A percentile compares a stretch with the other conserved stretches of the same genome.
phyloP scores from a whole-genome alignment of 2,888 invertebrate species.

The Petrolisthes manimaculis region DNA sequence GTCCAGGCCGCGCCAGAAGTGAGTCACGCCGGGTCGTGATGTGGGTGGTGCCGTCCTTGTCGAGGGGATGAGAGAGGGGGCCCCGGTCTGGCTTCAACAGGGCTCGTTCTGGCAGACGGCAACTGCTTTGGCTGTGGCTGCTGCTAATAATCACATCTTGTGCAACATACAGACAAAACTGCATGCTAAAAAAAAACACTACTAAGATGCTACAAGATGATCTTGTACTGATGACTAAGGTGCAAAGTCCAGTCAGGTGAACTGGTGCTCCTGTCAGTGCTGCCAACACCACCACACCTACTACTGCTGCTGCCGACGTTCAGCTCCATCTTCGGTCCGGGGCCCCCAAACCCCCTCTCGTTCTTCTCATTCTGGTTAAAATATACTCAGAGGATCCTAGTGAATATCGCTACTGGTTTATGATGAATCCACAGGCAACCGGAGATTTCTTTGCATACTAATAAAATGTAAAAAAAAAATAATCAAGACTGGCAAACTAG shows the following conservation, averaged over 20 bases:
- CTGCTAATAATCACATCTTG: slow-evolving; percentile 41
- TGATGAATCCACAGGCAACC: slow-evolving; percentile 53
- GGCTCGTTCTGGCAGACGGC: neutral
- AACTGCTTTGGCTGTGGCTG: slow-evolving; percentile 23
- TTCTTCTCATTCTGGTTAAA: slow-evolving; percentile 60
- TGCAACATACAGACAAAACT: slow-evolving; percentile 46
- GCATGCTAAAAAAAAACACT: slow-evolving; percentile 59
- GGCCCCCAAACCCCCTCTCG: slow-evolving; percentile 57
- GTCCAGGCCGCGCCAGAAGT: slow-evolving; percentile 50
- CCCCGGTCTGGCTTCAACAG: slow-evolving; percentile 22
- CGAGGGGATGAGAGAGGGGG: slow-evolving; percentile 4
- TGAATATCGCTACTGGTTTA: slow-evolving; percentile 51
- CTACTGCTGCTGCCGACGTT: slow-evolving; percentile 29
- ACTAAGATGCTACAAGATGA: slow-evolving; percentile 61
- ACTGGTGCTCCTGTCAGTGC: slow-evolving; percentile 51
- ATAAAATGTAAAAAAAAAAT: slow-evolving; percentile 36
- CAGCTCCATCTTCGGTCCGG: slow-evolving; percentile 41
- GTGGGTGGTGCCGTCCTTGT: neutral
- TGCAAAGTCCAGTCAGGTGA: slow-evolving; percentile 44
- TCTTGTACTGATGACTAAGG: slow-evolving; percentile 55
- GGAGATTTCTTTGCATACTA: slow-evolving; percentile 49
- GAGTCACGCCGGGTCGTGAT: slow-evolving; percentile 45
- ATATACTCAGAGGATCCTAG: slow-evolving; percentile 63
- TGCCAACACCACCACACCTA: slow-evolving; percentile 42
- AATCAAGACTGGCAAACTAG: slow-evolving; percentile 27